phyloP scores from a whole-genome alignment of 2,113 vertebrate genomes.

The Bostrychus sinensis region DNA sequence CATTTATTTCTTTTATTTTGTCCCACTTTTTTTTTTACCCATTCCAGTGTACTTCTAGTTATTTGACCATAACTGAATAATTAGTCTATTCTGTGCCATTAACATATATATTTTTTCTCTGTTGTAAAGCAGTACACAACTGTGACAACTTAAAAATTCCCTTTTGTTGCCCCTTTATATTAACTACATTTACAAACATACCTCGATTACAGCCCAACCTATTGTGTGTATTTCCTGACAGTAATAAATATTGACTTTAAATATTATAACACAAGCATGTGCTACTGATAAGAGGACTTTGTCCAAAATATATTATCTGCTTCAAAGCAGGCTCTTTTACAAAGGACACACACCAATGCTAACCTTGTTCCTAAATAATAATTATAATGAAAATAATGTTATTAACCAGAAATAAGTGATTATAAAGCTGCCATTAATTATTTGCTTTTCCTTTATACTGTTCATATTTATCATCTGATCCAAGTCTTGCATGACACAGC shows the following conservation, averaged over 20 bases:
- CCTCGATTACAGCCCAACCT: background rate
- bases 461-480: background rate
- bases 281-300: background rate
- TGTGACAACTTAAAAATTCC: too few relatives aligned
- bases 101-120: background rate
- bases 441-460: background rate
- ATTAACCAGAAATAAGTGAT: too few relatives aligned
- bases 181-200: background rate
- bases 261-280: background rate
- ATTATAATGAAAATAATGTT: too few relatives aligned
- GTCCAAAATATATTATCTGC: too few relatives aligned
- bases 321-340: background rate
- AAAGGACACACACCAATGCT: background rate
- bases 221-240: background rate
- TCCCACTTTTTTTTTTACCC: conserved; percentile 12
- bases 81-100: conserved; percentile 2
- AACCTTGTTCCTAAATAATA: background rate
- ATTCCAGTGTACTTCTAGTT: background rate
- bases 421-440: background rate
- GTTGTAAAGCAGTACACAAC: background rate
- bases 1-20: conserved; percentile 27
- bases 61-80: background rate
- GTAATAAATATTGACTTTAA: background rate
- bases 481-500: background rate
- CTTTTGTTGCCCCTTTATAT: background rate